phyloP scores from a whole-genome alignment of 2,888 invertebrate species.

The Aethes cnicana region DNA sequence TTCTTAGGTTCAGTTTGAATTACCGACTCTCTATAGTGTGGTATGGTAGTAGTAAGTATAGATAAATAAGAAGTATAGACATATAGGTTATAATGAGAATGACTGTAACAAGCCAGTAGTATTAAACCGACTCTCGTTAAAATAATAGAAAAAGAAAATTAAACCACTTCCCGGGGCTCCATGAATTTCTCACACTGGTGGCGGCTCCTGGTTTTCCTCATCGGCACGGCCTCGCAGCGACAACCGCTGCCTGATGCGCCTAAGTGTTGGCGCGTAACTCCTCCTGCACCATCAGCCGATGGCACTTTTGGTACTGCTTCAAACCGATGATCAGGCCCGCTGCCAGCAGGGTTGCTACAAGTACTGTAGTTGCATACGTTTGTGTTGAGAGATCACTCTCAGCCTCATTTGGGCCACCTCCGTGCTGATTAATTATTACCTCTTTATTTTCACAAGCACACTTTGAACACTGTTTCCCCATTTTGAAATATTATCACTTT shows the following conservation, averaged over 20 bases:
- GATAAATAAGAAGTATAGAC: too few species aligned
- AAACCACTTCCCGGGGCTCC: too few species aligned
- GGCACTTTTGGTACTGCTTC: not conserved
- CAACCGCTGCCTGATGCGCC: not conserved
- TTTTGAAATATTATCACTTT: too few species aligned
- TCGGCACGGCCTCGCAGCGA: not conserved
- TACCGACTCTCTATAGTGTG: too few species aligned
- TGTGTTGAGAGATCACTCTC: not conserved
- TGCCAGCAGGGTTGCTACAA: not conserved
- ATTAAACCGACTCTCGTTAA: too few species aligned
- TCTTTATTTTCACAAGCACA: not conserved
- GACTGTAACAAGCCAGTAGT: too few species aligned
- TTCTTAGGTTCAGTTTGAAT: too few species aligned
- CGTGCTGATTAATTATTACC: not conserved
- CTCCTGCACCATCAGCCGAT: not conserved
- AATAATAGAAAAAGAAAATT: too few species aligned
- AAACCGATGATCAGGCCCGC: not conserved
- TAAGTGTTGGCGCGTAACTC: not conserved
- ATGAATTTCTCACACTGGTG: not conserved
- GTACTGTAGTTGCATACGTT: not conserved
- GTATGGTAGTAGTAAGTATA: too few species aligned
- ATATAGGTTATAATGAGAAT: too few species aligned
- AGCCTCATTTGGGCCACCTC: not conserved
- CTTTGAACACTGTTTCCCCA: not conserved
- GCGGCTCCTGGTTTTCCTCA: not conserved